Conservation (phyloP, 1,140 invertebrate species). For the Hormaphis cornu region DNA sequence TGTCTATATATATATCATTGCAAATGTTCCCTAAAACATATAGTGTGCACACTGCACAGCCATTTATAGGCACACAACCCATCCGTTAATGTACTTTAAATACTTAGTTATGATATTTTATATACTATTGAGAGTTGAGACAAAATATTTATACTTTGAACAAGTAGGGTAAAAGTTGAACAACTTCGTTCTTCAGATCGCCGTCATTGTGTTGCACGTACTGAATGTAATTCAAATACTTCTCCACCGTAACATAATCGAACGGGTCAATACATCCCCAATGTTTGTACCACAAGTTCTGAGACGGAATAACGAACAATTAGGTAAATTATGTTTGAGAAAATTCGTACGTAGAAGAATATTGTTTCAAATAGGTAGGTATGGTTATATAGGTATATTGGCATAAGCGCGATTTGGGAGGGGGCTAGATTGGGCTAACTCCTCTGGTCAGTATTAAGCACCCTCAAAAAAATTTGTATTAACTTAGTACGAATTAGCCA, state of each 20-base stretch:
- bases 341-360: neutral
- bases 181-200: slow-evolving; percentile 58
- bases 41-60: too few relatives aligned
- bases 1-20: too few relatives aligned
- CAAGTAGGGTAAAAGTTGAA: slow-evolving; percentile 64
- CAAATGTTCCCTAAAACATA: too few relatives aligned
- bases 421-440: too few relatives aligned
- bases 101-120: neutral
- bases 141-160: slow-evolving; percentile 54
- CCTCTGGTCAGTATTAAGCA: neutral
- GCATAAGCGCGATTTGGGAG: too few relatives aligned
- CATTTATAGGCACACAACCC: neutral
- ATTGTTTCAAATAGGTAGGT: neutral
- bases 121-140: neutral
- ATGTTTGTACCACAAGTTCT: slow-evolving; percentile 70
- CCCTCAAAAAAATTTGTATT: neutral
- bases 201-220: slow-evolving; percentile 66
- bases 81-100: neutral
- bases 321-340: too few relatives aligned
- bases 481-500: neutral
- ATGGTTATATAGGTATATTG: neutral
- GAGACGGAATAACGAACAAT: slow-evolving; percentile 36
- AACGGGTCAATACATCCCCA: slow-evolving; percentile 73
- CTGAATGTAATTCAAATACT: slow-evolving; percentile 69
- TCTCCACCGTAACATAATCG: slow-evolving; percentile 66